Evolutionary conservation across 2,888 invertebrate species (phyloP), one percentile per base, ranked within the genome.

Genomic region (Scotopteryx bipunctaria): DNA sequence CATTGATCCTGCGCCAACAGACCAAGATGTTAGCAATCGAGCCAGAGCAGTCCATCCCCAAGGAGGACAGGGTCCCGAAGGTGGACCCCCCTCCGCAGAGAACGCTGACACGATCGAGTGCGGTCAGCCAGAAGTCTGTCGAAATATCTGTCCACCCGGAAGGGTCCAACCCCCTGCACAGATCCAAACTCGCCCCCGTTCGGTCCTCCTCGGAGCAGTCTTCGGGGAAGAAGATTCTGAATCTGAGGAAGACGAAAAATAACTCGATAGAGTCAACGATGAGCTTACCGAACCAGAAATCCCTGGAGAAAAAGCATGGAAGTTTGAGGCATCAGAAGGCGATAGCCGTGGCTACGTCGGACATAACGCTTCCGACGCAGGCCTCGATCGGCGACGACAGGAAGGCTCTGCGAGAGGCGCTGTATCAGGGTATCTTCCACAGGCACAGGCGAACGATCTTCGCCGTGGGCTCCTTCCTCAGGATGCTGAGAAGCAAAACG

Each of bases 361-460:
- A 93, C 64, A 78, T 91, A 57, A 92, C 93, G 36, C 66, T 91
- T 57, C 84, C 81, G 59, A 84, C 89, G 32, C 91, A 86, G 69
- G 82, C 86, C 38, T 83, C 88, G 15, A 89, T 87, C 55, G 76
- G 84, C 3, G 93, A 93, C 67, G 93, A 93, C 76, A 83, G 95
- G 63, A 95, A 95, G 80, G 94, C 94, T 38, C 76, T 94, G 58
- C 88, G 95, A 59, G 94, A 94, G 76, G 94, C 94, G 56, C 86
- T 95, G 66, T 95, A 95, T 78, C 94, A 94, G 83, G 94, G 94
- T 81, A 95, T 95, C 75, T 94, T 95, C 79, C 94, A 94, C 87
- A 92, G 94, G 63, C 94, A 95, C 83, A 89, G 95, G 60, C 91
- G 94, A 73, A 94, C 94, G 55, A 95, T 95, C 65, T 94, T 95